Evolutionary conservation across 1,140 invertebrate genomes (phyloP), one percentile per base, ranked within the genome.

Genomic region (Drosophila elegans): DNA sequence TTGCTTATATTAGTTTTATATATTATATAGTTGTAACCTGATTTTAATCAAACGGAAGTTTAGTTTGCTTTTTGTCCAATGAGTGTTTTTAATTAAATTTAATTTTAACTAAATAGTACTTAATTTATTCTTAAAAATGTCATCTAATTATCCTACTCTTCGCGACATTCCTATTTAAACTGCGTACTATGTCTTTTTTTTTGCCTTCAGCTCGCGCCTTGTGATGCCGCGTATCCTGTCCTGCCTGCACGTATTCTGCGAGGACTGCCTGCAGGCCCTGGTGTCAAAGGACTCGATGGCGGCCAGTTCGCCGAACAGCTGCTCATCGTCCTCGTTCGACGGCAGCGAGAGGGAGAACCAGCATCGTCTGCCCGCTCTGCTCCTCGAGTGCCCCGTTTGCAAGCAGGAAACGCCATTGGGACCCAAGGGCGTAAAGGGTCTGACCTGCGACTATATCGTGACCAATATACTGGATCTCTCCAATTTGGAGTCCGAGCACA

Each of bases 191-290:
- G 16, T 11, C 0, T 42, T 21, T 0, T 27, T 51, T 2, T 68
- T 27, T 60, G 4, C n/a, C 57, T 61, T 21, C 45, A 90, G 80
- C 80, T 78, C 86, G 85, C 96, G 96, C 80, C 93, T 97, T 74
- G 95, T 94, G 82, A 95, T 95, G 84, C 97, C 98, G 45, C 95
- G 97, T 76, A 96, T 98, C 42, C 94, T 99, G 72, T 95, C 96
- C 72, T 99, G 98, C 93, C 94, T 99, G 79, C 98, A 98, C 94
- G 97, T 97, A 4, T 98, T 98, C 93, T 98, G 98, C 93, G 96
- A 97, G 93, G 94, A 95, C 49, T 99, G 98, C 90, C 93, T 98
- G 72, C 95, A 97, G 82, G 97, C 97, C 74, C 93, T 96, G 73
- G 93, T 95, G 38, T 75, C 61, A 25, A 95, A 96, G 83, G 96